Evolutionary conservation across 1,140 invertebrate species (phyloP).

Genomic region (Diorhabda sublineata): DNA sequence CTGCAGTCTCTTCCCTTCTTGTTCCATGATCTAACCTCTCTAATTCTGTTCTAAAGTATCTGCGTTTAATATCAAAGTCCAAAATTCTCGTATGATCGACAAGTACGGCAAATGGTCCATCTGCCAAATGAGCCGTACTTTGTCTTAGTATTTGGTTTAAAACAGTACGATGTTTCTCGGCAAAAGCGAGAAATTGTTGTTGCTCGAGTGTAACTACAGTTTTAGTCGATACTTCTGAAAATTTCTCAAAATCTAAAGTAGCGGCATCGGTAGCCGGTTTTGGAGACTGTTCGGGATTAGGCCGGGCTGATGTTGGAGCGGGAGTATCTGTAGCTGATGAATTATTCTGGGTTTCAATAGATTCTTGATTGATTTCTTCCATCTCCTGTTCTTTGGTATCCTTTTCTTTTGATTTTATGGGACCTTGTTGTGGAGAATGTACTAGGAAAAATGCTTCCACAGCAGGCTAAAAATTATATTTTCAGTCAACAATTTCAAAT

Average conservation of each 20-base stretch:
- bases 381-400: conserved; percentile 23
- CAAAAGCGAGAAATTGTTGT: conserved; percentile 78
- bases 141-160: conserved; percentile 89
- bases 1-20: conserved; percentile 83
- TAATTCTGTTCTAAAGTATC: conserved; percentile 85
- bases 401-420: conserved; percentile 27
- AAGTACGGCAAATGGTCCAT: conserved; percentile 85
- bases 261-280: conserved; percentile 22
- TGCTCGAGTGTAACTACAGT: conserved; percentile 54
- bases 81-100: conserved; percentile 86
- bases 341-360: not conserved
- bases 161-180: conserved; percentile 85
- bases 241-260: conserved; percentile 36
- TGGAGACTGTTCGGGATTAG: conserved; percentile 26
- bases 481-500: not conserved
- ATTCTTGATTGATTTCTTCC: conserved; percentile 16
- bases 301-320: conserved; percentile 26
- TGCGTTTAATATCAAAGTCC: conserved; percentile 90
- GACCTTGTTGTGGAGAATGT: conserved; percentile 63
- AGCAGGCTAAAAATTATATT: conserved; percentile 61
- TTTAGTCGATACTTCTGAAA: conserved; percentile 34
- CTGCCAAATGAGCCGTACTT: conserved; percentile 77
- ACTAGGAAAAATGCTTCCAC: conserved; percentile 92
- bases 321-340: conserved; percentile 5
- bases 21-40: conserved; percentile 77